phyloP scores from a whole-genome alignment of 30 jellyfish, hydroid and myxozoan genomes.

The Hydractinia echinata region DNA sequence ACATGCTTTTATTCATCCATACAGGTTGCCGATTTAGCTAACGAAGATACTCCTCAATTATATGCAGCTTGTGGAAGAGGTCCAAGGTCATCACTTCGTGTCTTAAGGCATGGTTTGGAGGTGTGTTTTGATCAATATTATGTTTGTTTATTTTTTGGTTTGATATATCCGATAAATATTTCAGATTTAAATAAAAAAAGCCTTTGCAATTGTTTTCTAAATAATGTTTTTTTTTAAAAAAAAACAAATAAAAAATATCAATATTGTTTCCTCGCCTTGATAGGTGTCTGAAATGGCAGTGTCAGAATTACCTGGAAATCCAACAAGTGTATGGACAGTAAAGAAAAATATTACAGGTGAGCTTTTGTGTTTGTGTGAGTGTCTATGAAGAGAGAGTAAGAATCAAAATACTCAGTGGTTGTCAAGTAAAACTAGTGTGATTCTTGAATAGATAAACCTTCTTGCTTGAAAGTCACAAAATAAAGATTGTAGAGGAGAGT shows the following conservation, averaged over 20 bases:
- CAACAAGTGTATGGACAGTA: slow-evolving; percentile 98
- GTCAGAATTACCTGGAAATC: slow-evolving; percentile 97
- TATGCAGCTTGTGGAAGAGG: slow-evolving; percentile 98
- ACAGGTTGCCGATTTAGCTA: slow-evolving; percentile 90
- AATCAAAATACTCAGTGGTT: too few relatives aligned
- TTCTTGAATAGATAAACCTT: too few relatives aligned
- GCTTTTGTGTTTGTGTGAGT: too few relatives aligned
- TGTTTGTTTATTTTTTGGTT: too few relatives aligned
- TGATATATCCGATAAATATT: too few relatives aligned
- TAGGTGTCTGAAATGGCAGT: slow-evolving; percentile 99
- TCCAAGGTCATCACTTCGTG: slow-evolving; percentile 83
- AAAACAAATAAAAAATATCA: background rate
- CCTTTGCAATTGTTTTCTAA: background rate
- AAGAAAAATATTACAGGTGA: slow-evolving; percentile 79
- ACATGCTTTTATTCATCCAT: too few relatives aligned
- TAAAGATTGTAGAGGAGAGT: too few relatives aligned
- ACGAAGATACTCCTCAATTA: slow-evolving; percentile 96
- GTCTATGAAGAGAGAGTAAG: too few relatives aligned
- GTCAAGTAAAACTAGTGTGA: too few relatives aligned
- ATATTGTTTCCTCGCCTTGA: background rate
- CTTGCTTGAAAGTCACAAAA: too few relatives aligned
- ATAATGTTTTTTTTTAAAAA: background rate
- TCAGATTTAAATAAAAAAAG: background rate
- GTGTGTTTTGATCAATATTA: slow-evolving; percentile 17
- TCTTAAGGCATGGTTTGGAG: slow-evolving; percentile 95